phyloP scores from a whole-genome alignment of 1,140 invertebrate species.

The Drosophila fuyamai region DNA sequence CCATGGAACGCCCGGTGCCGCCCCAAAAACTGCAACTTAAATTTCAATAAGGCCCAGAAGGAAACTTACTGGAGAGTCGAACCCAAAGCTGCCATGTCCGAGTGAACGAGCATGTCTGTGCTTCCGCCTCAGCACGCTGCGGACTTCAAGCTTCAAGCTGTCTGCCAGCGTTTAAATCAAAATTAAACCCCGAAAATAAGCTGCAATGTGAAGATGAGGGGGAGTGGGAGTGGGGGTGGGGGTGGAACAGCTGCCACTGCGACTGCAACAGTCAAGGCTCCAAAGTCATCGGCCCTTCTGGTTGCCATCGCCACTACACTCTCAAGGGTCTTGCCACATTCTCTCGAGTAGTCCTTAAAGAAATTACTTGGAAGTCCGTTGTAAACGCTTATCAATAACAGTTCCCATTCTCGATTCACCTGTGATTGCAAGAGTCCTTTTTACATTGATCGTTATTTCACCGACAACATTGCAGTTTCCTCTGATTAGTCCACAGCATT shows the following conservation, averaged over 20 bases:
- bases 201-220: slow-evolving; percentile 27
- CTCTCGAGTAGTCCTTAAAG: slow-evolving; percentile 13
- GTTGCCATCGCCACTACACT: slow-evolving; percentile 21
- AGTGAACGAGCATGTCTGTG: slow-evolving; percentile 54
- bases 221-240: not conserved
- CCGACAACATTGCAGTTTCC: too few relatives aligned
- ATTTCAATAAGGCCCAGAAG: slow-evolving; percentile 56
- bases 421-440: not conserved
- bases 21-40: slow-evolving; percentile 51
- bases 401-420: slow-evolving; percentile 8
- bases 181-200: slow-evolving; percentile 80
- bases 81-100: slow-evolving; percentile 49
- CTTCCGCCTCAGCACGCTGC: slow-evolving; percentile 68
- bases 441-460: not conserved
- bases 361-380: slow-evolving; percentile 11
- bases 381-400: slow-evolving; percentile 7
- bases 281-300: slow-evolving; percentile 61
- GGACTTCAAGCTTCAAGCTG: slow-evolving; percentile 64
- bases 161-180: slow-evolving; percentile 79
- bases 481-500: too few relatives aligned
- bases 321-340: slow-evolving; percentile 20
- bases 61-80: slow-evolving; percentile 10
- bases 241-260: slow-evolving; percentile 38
- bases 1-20: not conserved
- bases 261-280: slow-evolving; percentile 60